Evolutionary conservation across 2,797 vertebrate genomes (phyloP).

Genomic region (Platyrinchus mystaceus): DNA sequence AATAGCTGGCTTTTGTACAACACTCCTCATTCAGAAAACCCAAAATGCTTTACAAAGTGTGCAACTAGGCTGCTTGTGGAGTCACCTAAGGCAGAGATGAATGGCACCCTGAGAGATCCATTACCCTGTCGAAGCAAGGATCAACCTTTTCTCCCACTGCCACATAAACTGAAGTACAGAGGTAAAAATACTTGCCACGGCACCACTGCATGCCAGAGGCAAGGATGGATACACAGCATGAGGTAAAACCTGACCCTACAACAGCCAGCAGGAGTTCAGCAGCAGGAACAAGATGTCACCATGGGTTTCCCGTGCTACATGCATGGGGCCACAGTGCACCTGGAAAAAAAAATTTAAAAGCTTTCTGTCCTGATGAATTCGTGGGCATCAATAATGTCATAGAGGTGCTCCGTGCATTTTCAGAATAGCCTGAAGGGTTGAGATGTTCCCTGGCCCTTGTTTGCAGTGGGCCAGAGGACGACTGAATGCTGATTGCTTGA

Average conservation of each 20-base stretch:
- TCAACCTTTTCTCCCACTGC: neutral
- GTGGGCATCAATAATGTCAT: neutral
- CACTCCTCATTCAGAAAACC: neutral
- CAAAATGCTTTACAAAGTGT: neutral
- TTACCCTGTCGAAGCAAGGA: neutral
- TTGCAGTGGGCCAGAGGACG: neutral
- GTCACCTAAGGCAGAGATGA: neutral
- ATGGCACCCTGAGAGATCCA: neutral
- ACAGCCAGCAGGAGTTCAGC: neutral
- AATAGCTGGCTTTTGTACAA: conserved; percentile 34
- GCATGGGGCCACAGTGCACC: neutral
- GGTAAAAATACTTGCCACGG: neutral
- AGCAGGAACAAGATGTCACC: neutral
- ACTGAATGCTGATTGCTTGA: neutral
- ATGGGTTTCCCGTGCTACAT: neutral
- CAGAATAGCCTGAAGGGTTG: neutral
- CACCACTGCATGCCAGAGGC: neutral
- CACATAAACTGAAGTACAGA: neutral
- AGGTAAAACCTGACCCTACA: neutral
- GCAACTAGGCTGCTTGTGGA: neutral
- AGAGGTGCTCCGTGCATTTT: neutral
- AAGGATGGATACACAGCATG: neutral
- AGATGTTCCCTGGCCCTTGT: neutral
- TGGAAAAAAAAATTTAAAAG: neutral
- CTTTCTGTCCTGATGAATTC: neutral